Conservation (phyloP, 2,797 vertebrate genomes). For the Enteromius treurensis region DNA sequence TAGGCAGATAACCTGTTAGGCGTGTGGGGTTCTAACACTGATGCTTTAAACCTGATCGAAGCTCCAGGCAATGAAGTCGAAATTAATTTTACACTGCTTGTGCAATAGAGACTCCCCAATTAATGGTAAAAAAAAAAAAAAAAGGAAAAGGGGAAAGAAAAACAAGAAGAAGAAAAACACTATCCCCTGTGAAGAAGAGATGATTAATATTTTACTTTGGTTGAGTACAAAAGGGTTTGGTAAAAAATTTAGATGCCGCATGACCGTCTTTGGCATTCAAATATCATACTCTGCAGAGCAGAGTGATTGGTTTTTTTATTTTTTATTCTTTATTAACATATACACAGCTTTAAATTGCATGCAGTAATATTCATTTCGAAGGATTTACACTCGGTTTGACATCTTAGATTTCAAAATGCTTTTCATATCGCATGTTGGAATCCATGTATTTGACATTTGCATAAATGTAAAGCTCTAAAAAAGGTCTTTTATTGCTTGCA, state of each 20-base stretch:
- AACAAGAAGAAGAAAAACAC: slow-evolving; percentile 62
- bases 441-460: not conserved
- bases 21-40: slow-evolving; percentile 86
- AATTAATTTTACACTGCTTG: slow-evolving; percentile 88
- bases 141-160: not conserved
- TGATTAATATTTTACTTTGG: slow-evolving; percentile 88
- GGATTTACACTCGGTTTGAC: not conserved
- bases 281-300: slow-evolving; percentile 64
- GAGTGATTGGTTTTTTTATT: slow-evolving; percentile 47
- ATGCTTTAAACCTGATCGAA: slow-evolving; percentile 88
- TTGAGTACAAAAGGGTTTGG: slow-evolving; percentile 82
- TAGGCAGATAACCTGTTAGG: slow-evolving; percentile 99
- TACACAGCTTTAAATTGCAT: slow-evolving; percentile 35
- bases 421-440: not conserved
- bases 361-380: slow-evolving; percentile 8
- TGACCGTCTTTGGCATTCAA: slow-evolving; percentile 77
- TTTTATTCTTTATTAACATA: slow-evolving; percentile 58
- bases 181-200: slow-evolving; percentile 72
- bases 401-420: slow-evolving; percentile 3
- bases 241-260: slow-evolving; percentile 82
- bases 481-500: not conserved
- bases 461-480: slow-evolving; percentile 18
- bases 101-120: slow-evolving; percentile 81
- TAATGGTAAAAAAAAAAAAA: slow-evolving; percentile 70
- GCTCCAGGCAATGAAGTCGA: slow-evolving; percentile 93